phyloP scores from a whole-genome alignment of 2,888 invertebrate genomes.

The Silvanus unidentatus region DNA sequence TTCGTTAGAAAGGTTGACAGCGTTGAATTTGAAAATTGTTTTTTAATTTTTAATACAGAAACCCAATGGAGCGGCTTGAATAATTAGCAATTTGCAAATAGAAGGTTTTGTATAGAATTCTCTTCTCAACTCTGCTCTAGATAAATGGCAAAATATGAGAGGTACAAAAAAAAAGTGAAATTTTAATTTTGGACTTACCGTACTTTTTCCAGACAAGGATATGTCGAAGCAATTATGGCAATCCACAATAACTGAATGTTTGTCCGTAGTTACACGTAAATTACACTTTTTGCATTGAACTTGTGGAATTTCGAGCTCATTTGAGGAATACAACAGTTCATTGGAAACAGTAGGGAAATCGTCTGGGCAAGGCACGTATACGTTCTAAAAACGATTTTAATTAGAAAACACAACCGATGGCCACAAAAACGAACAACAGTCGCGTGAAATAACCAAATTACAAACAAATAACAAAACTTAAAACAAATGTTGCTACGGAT shows the following conservation, averaged over 20 bases:
- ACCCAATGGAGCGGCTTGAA: no score
- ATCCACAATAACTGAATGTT: conserved; percentile 33
- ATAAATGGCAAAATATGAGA: conserved; percentile 5
- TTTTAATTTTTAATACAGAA: no score
- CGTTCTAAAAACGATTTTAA: conserved; percentile 11
- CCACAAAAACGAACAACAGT: no score
- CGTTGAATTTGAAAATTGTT: no score
- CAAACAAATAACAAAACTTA: no score
- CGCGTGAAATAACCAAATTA: no score
- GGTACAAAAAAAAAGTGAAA: conserved; percentile 1
- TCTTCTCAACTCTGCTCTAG: conserved; percentile 30
- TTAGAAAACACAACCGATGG: no score
- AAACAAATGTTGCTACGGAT: no score
- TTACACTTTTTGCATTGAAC: conserved; percentile 38
- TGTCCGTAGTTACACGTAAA: conserved; percentile 34
- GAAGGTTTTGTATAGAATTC: conserved; percentile 28
- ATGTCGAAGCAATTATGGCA: conserved; percentile 37
- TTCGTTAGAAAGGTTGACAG: neutral
- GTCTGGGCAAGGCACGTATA: conserved; percentile 21
- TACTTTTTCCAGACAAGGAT: conserved; percentile 14
- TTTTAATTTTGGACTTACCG: conserved; percentile 17
- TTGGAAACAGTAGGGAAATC: conserved; percentile 15
- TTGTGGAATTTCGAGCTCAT: conserved; percentile 14
- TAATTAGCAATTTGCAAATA: conserved; percentile 36
- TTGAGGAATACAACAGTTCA: conserved; percentile 14